Base-by-base conservation (phyloP, 1,140 invertebrate genomes). In the Venturia canescens region DNA sequence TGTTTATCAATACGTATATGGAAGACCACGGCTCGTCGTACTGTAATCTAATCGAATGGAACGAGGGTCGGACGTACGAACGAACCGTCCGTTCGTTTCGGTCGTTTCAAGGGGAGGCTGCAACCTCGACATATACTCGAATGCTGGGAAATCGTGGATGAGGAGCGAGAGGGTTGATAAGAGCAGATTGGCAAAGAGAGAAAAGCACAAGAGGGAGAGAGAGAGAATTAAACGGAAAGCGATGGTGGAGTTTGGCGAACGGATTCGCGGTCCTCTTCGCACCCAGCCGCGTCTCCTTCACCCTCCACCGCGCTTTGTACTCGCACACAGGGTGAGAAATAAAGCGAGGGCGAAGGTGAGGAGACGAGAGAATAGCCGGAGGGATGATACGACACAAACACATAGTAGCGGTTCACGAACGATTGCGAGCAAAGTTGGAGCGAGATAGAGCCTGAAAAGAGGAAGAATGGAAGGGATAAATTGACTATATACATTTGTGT, bases 1-100 rank as follows among this genome's bases (percentile, higher is more conserved):
- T 26, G 27, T 26, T 23, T 7, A 63, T 31, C n/a, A n/a, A 69
- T 31, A 18, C 11, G 15, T 66, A 27, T 31, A 69, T 26, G 6
- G 29, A 69, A 4, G 29, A 53, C 23, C 9, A 16, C 26, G 48
- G 9, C 71, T 74, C 71, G 71, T 81, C 67, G 78, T 66, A 80
- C 82, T 81, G 79, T 82, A 82, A 80, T 86, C 83, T 84, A 86
- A 87, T 85, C 86, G 83, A 87, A 83, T 69, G 81, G 78, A 84
- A 82, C 60, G 81, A 78, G 57, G 44, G n/a, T 50, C 50, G 63
- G 50, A 77, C 67, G 79, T 26, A 82, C 57, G 71, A 76, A 63
- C 72, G 71, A 74, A 74, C 44, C 23, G 71, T 53, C 48, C 71
- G 71, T 72, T 72, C 31, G 70, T 72, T 72, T 72, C 31, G 70